Evolutionary conservation across 2,113 vertebrate genomes (phyloP), one percentile per base, ranked within the genome.

Genomic region (Percopsis transmontana): DNA sequence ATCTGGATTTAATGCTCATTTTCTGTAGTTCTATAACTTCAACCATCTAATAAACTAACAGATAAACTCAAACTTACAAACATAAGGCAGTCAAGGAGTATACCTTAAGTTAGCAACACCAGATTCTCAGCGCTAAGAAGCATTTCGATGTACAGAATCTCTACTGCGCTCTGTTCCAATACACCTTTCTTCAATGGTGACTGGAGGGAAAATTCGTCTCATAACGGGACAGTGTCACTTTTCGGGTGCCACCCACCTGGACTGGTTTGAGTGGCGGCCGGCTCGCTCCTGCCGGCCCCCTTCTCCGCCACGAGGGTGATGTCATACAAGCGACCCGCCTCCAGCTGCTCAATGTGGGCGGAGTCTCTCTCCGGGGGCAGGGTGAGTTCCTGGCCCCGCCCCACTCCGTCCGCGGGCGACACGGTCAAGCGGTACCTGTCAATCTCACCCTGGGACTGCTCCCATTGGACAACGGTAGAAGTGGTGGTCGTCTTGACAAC

Each of bases 381-480:
- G 56, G 61, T 76, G 6, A 91, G 60, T 27, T 90, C 85, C 6
- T 67, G 83, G 5, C n/a, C 70, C 11, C 42, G 62, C 16, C 77
- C 87, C 0, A 39, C 42, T 16, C 79, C 84, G 44, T 91, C 77
- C 20, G 54, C 81, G 18, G 89, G 84, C 0, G 73, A 23, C 19
- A 90, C 41, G 1, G 48, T 87, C 58, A 93, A 61, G 58, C 60
- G 76, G 59, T 94, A 94, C 62, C 89, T 74, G 69, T 93, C 92
- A 16, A 93, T 88, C 45, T 81, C 84, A 1, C 82, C 86, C 45
- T 81, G 79, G 0, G 91, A 83, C 0, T 69, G 74, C 50, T 93
- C 89, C 94, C 94, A 95, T 14, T 91, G 90, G 75, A 94, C 83
- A 19, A 91, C 77, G 0, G 84, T 70, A 0, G 90, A 85, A 0